Base-by-base conservation (phyloP, 2,888 invertebrate species). In the Chydorus sphaericus region DNA sequence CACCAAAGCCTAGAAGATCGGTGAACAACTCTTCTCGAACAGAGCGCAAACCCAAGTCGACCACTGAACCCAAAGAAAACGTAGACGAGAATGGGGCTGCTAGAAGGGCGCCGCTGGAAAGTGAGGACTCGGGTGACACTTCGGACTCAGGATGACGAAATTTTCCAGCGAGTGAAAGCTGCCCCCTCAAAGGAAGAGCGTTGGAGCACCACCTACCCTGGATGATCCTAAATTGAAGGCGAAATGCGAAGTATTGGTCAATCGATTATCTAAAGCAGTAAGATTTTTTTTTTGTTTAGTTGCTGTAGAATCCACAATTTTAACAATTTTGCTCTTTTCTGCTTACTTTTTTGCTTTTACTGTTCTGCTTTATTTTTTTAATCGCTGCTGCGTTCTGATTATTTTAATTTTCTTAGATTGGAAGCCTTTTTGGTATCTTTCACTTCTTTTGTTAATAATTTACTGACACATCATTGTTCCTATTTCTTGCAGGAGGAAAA, bases 51-150 rank as follows among this genome's bases (percentile, higher is more conserved):
- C n/a, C n/a, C 44, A 44, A 44, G 8, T 26, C 44, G 8, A 10
- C 11, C 1, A 4, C 44, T 4, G 3, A 6, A 23, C 14, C 44
- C 1, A n/a, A n/a, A n/a, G n/a, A n/a, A n/a, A 23, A n/a, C 16
- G 4, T 16, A 11, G 37, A 52, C 26, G 11, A 10, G 36, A 52
- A 52, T 33, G 52, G 36, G 36, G 36, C 16, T 6, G 36, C 52
- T 7, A 31, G 52, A 16, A 18, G 11, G 14, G 36, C 16, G 23
- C 52, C 36, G 8, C 26, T 52, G 18, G 38, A 33, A n/a, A 65
- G 66, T 1, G 66, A 67, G 48, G 63, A 65, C 2, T 65, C 66
- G 8, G 63, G 62, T 3, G 67, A 68, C 28, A 58, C 44, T 7
- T 14, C 44, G 4, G 44, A 16, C 16, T 67, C 3, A n/a, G 61